A percentile compares a stretch with the other conserved stretches of the same genome.
Evolutionary conservation across 2,888 invertebrate genomes (phyloP).

Genomic region (Eurytoma californica): DNA sequence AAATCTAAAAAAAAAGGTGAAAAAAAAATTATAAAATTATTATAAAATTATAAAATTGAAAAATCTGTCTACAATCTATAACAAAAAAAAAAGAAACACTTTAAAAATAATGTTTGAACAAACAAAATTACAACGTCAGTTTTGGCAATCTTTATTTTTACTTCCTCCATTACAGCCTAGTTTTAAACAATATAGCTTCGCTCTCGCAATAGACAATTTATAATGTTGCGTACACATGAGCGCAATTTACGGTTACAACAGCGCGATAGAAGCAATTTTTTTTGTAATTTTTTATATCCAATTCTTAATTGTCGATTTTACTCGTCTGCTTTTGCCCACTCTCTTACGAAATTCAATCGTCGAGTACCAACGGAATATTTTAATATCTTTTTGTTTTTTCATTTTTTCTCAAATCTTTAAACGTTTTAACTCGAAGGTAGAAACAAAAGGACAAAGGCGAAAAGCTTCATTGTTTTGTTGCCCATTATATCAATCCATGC

Average conservation of each 20-base stretch:
- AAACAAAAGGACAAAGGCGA: too few species aligned
- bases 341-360: slow-evolving; percentile 3
- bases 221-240: slow-evolving; percentile 43
- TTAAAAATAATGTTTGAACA: neutral
- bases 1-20: neutral
- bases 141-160: slow-evolving; percentile 56
- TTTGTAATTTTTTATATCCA: slow-evolving; percentile 23
- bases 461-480: slow-evolving; percentile 2
- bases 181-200: slow-evolving; percentile 45
- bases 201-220: slow-evolving; percentile 48
- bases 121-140: slow-evolving; percentile 34
- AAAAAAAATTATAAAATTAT: neutral
- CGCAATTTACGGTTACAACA: slow-evolving; percentile 35
- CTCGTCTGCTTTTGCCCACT: slow-evolving; percentile 1
- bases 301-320: slow-evolving; percentile 25
- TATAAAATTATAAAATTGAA: neutral
- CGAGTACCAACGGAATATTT: too few species aligned
- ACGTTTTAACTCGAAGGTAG: too few species aligned
- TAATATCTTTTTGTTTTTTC: too few species aligned
- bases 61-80: neutral
- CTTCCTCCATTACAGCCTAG: slow-evolving; percentile 53
- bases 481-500: slow-evolving; percentile 14
- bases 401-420: too few species aligned
- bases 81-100: neutral
- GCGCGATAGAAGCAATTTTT: slow-evolving; percentile 38